Evolutionary conservation across 1,140 invertebrate genomes (phyloP), one percentile per base, ranked within the genome.

Genomic region (Drosophila dunni): DNA sequence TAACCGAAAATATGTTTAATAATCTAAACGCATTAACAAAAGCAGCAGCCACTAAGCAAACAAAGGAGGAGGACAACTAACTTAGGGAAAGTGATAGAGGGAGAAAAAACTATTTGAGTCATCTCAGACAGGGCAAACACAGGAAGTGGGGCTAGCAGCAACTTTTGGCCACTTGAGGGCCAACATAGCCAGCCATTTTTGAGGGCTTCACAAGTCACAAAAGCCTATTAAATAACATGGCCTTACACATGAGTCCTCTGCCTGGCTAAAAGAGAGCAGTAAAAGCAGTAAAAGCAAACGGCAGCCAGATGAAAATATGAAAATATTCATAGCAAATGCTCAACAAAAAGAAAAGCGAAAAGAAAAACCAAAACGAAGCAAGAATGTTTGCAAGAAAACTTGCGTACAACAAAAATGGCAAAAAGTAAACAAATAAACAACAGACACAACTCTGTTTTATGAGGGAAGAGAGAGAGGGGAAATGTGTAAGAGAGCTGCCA

Each of bases 181-280:
- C 33, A 70, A 70, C 60, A 46, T 40, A 48, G 46, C 45, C 79
- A 66, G 67, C 46, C 71, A 42, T 67, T 80, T 29, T 80, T 63
- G 38, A 46, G 72, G 33, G n/a, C 60, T 50, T 68, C 51, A 42
- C 56, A 40, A 82, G 75, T 73, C 79, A 82, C 76, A 88, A 83
- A 88, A 88, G 84, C 83, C 83, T 88, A 88, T 88, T 88, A 88
- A 88, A 88, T 88, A 89, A 88, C 83, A 83, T 67, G 79, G 83
- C 81, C 73, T 69, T 74, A 88, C 76, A 86, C 76, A 86, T 86
- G 82, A 67, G 82, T 79, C 69, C 81, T 40, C 50, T 60, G 79
- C 72, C 83, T 77, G 79, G 79, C 79, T 86, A 83, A 29, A 79
- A 45, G 68, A 34, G 9, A 44, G 53, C 33, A 66, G 60, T 36